These are phyloP conservation scores for Chorisops tibialis DNA, from an alignment of 2,888 invertebrate genomes.

Conservation along the genomic window DNA sequence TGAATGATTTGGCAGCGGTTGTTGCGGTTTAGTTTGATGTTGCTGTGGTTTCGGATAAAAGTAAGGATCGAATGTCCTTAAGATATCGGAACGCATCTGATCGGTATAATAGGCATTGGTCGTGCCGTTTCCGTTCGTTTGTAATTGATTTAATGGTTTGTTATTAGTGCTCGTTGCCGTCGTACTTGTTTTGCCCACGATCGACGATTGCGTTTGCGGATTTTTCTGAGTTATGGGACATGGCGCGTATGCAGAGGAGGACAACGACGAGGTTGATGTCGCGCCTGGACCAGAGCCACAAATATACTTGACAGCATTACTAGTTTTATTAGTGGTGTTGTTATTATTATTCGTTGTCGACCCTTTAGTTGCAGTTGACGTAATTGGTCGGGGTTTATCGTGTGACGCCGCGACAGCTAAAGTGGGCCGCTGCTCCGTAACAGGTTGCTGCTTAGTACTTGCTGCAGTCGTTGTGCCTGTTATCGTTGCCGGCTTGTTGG, in stretches of 20 bases:
- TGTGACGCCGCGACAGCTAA: not conserved
- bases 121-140: slow-evolving; percentile 10
- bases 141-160: slow-evolving; percentile 3
- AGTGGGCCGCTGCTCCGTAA: not conserved
- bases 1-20: slow-evolving; percentile 33
- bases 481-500: slow-evolving; percentile 39
- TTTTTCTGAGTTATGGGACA: slow-evolving; percentile 9
- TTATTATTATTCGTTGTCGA: slow-evolving; percentile 1
- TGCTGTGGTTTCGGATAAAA: slow-evolving; percentile 31
- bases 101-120: slow-evolving; percentile 20
- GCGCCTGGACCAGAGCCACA: not conserved
- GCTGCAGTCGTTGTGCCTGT: slow-evolving; percentile 32
- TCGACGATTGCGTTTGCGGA: not conserved
- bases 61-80: slow-evolving; percentile 32
- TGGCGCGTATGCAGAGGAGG: slow-evolving; percentile 7
- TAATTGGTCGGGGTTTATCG: slow-evolving; percentile 18
- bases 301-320: slow-evolving; percentile 6
- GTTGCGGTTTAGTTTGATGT: slow-evolving; percentile 30
- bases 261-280: slow-evolving; percentile 1
- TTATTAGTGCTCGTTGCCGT: not conserved
- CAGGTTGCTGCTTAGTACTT: not conserved
- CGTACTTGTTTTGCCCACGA: not conserved
- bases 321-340: not conserved
- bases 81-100: slow-evolving; percentile 28
- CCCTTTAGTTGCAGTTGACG: slow-evolving; percentile 12